Evolutionary conservation across 2,888 invertebrate species (phyloP).

Genomic region (Acrobasis repandana): DNA sequence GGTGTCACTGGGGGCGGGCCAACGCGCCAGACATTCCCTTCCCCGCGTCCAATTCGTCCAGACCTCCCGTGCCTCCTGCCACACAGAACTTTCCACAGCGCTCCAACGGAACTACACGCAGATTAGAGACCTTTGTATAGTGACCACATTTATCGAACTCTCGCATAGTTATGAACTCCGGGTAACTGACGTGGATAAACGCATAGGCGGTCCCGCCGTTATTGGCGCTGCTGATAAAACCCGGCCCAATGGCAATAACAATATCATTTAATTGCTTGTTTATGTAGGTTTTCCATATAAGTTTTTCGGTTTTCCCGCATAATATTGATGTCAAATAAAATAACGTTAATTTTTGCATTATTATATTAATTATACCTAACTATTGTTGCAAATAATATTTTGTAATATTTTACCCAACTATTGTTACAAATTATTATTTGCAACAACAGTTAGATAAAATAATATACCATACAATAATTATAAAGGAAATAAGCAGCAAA

Average conservation of each 20-base stretch:
- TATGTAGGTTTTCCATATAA: not conserved
- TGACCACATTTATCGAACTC: slow-evolving; percentile 53
- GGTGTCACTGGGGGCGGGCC: slow-evolving; percentile 73
- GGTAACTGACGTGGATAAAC: slow-evolving; percentile 54
- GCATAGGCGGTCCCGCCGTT: slow-evolving; percentile 44
- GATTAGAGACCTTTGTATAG: slow-evolving; percentile 49
- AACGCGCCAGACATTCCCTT: slow-evolving; percentile 73
- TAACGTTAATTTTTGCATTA: not conserved
- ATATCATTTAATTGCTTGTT: slow-evolving; percentile 1
- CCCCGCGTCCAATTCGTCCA: slow-evolving; percentile 67
- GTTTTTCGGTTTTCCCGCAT: not conserved
- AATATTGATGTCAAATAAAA: not conserved
- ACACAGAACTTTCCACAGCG: slow-evolving; percentile 41
- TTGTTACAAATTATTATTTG: too few relatives aligned
- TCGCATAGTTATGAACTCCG: slow-evolving; percentile 58
- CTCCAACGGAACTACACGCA: slow-evolving; percentile 45
- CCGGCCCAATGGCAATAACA: not conserved
- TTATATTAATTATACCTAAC: not conserved
- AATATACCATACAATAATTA: too few relatives aligned
- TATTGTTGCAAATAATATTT: not conserved
- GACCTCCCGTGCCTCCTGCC: slow-evolving; percentile 62
- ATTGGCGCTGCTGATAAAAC: slow-evolving; percentile 1
- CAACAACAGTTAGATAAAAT: too few relatives aligned
- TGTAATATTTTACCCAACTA: too few relatives aligned
- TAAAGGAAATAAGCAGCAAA: too few relatives aligned